Percentiles rank a stretch among this genome's conserved stretches.
phyloP scores from a whole-genome alignment of 1,140 invertebrate genomes.

The Drosophila subobscura region DNA sequence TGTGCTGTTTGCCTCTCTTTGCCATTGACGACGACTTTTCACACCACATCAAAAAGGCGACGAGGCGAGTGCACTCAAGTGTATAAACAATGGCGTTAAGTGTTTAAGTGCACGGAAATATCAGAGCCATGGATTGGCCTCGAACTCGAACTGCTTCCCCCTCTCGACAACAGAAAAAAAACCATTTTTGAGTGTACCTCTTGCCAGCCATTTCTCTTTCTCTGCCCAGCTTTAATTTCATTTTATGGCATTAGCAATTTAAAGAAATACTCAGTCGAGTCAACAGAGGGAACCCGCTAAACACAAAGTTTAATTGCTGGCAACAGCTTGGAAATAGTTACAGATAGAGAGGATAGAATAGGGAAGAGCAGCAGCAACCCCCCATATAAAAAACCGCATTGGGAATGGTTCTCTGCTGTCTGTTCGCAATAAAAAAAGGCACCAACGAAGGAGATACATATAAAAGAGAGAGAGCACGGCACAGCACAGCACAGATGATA shows the following conservation, averaged over 20 bases:
- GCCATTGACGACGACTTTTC: slow-evolving; percentile 67
- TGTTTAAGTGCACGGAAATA: slow-evolving; percentile 82
- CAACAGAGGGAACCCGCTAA: slow-evolving; percentile 27
- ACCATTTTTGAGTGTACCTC: too few relatives aligned
- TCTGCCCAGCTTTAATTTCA: slow-evolving; percentile 63
- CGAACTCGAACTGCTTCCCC: slow-evolving; percentile 39
- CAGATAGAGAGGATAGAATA: slow-evolving; percentile 22
- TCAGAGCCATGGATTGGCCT: slow-evolving; percentile 64
- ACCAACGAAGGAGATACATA: slow-evolving; percentile 9
- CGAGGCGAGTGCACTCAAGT: slow-evolving; percentile 76
- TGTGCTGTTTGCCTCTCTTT: slow-evolving; percentile 44
- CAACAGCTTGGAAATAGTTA: slow-evolving; percentile 70
- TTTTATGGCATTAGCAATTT: slow-evolving; percentile 72
- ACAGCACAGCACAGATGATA: slow-evolving; percentile 18
- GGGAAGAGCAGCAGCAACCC: background rate
- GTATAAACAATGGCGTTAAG: slow-evolving; percentile 82
- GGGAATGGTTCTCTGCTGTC: slow-evolving; percentile 27
- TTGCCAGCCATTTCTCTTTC: background rate
- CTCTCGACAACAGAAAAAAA: background rate
- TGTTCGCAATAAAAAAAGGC: slow-evolving; percentile 7
- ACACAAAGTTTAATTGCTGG: slow-evolving; percentile 71
- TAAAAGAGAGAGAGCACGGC: background rate
- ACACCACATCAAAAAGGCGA: slow-evolving; percentile 78
- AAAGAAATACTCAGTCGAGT: slow-evolving; percentile 30
- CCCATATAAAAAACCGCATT: slow-evolving; percentile 47